Conservation (phyloP, 2,888 invertebrate species). For the Plusia festucae region DNA sequence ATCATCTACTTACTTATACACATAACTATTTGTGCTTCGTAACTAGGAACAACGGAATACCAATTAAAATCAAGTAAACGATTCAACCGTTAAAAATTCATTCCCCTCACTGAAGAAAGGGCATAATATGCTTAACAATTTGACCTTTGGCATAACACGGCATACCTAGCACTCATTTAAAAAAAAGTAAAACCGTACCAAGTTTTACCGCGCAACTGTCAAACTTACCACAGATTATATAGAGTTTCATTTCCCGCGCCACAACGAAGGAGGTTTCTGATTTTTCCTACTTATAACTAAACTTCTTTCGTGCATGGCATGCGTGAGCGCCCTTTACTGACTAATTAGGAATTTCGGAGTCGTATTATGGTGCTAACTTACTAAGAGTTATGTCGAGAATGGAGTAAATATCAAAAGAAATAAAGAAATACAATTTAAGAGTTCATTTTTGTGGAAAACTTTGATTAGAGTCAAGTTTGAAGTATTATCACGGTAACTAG, state of each 20-base stretch:
- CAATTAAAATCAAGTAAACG: conserved; percentile 42
- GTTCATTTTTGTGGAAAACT: conserved; percentile 11
- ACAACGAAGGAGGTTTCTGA: conserved; percentile 34
- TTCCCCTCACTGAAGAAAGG: conserved; percentile 55
- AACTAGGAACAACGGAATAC: conserved; percentile 30
- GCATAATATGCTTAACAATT: conserved; percentile 62
- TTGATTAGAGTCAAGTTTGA: neutral
- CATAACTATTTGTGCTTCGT: neutral
- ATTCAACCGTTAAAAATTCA: conserved; percentile 42
- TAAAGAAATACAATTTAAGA: conserved; percentile 44
- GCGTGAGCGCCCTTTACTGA: conserved; percentile 75
- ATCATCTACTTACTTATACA: neutral
- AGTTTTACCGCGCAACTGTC: conserved; percentile 44
- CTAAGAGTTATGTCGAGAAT: conserved; percentile 51
- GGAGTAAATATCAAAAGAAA: conserved; percentile 54
- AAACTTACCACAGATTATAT: conserved; percentile 48
- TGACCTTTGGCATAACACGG: conserved; percentile 83
- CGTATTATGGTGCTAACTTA: conserved; percentile 49
- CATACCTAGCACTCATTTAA: conserved; percentile 60
- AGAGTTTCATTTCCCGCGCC: conserved; percentile 41
- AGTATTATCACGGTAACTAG: neutral
- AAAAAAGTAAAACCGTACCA: conserved; percentile 61
- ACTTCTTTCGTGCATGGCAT: conserved; percentile 67
- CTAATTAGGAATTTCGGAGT: conserved; percentile 71
- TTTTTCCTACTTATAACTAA: conserved; percentile 60